phyloP scores from a whole-genome alignment of 2,888 invertebrate genomes.

The Pseudococcus jackbeardsleyi region DNA sequence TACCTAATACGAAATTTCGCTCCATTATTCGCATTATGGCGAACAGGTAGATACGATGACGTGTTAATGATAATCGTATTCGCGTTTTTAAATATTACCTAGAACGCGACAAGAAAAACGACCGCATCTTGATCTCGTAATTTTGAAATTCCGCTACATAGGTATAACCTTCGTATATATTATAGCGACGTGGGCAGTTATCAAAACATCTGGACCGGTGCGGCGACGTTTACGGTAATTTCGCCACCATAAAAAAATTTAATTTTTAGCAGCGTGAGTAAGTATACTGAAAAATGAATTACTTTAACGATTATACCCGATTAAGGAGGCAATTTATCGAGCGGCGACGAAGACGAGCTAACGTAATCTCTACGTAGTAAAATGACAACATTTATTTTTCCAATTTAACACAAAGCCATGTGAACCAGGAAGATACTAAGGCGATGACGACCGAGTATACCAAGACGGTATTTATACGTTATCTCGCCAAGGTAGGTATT shows the following conservation, averaged over 20 bases:
- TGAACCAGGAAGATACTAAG: constrained; percentile 31
- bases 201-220: background rate
- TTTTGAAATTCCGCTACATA: constrained; percentile 44
- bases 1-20: background rate
- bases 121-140: constrained; percentile 12
- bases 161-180: constrained; percentile 17
- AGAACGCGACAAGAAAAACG: background rate
- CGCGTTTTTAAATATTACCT: constrained; percentile 22
- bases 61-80: constrained; percentile 28
- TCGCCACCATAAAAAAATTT: constrained; percentile 1
- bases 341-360: background rate
- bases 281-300: constrained; percentile 6
- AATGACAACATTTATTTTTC: constrained; percentile 42
- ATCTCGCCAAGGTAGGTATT: constrained; percentile 40
- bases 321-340: background rate
- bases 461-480: background rate
- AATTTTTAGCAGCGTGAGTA: constrained; percentile 25
- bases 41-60: background rate
- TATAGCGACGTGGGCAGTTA: constrained; percentile 8
- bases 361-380: constrained; percentile 28
- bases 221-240: background rate
- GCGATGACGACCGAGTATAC: background rate
- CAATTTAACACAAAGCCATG: constrained; percentile 20
- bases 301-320: constrained; percentile 6
- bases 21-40: background rate